Conservation (phyloP, 1,140 invertebrate genomes). For the Drosophila santomea region DNA sequence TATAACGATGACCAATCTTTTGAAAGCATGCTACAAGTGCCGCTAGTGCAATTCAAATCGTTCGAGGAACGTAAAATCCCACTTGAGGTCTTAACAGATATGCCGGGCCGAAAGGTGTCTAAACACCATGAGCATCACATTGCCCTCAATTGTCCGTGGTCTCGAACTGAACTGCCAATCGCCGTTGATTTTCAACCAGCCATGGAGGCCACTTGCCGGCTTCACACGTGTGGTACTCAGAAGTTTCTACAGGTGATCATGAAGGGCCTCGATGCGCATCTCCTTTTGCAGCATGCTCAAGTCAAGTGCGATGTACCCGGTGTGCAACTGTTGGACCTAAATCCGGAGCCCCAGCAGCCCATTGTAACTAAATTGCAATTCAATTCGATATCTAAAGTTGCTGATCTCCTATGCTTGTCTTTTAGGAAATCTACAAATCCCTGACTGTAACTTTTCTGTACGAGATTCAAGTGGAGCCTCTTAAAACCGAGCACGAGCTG, state of each 20-base stretch:
- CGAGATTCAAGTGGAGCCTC: slow-evolving; percentile 87
- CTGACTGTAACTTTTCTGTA: slow-evolving; percentile 91
- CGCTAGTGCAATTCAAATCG: slow-evolving; percentile 88
- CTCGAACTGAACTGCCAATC: slow-evolving; percentile 88
- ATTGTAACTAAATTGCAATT: slow-evolving; percentile 43
- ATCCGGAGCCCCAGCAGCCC: slow-evolving; percentile 85
- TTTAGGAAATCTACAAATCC: slow-evolving; percentile 78
- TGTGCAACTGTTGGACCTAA: slow-evolving; percentile 88
- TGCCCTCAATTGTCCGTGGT: slow-evolving; percentile 91
- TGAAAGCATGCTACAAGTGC: slow-evolving; percentile 87
- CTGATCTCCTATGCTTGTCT: background rate
- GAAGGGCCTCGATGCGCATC: slow-evolving; percentile 88
- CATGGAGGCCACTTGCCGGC: slow-evolving; percentile 90
- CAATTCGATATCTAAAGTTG: background rate
- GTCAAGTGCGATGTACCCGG: slow-evolving; percentile 86
- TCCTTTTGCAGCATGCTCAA: slow-evolving; percentile 87
- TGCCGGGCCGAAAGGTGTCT: slow-evolving; percentile 88
- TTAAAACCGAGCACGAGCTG: slow-evolving; percentile 85
- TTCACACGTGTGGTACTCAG: slow-evolving; percentile 92
- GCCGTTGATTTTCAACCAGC: slow-evolving; percentile 92
- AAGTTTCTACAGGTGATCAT: slow-evolving; percentile 93
- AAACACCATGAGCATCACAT: slow-evolving; percentile 85
- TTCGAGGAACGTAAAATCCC: slow-evolving; percentile 88
- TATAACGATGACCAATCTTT: slow-evolving; percentile 79
- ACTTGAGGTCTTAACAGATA: slow-evolving; percentile 89